Conservation (phyloP, 2,113 vertebrate genomes). For the Actinemys pallida region DNA sequence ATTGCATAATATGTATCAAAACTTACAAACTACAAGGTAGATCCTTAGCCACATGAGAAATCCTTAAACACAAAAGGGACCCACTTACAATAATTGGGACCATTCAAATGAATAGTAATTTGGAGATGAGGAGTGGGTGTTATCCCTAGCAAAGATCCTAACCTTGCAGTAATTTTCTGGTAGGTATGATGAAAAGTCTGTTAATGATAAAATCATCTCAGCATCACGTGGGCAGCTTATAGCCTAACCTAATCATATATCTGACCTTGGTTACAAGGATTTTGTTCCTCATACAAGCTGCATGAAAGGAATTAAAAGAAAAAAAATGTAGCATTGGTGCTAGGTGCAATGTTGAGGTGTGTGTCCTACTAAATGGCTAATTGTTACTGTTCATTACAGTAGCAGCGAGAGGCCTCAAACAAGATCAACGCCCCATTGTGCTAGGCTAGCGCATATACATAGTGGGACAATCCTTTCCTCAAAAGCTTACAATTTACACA, state of each 20-base stretch:
- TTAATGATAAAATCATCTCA: background rate
- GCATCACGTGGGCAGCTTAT: background rate
- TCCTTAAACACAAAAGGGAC: background rate
- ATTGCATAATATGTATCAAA: accelerated
- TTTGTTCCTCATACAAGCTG: background rate
- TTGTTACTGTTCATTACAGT: background rate
- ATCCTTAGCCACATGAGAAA: background rate
- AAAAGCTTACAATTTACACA: no score
- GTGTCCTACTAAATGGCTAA: background rate
- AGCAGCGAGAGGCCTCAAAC: no score
- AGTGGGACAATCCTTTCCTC: no score
- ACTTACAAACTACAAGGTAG: background rate
- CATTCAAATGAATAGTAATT: background rate
- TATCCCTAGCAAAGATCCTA: background rate
- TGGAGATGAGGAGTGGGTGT: background rate
- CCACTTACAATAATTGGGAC: background rate
- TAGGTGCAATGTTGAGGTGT: accelerated
- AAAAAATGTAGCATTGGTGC: background rate
- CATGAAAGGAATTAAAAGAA: background rate
- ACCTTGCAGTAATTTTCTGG: background rate
- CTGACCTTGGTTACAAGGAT: background rate
- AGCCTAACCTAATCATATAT: background rate
- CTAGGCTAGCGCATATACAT: no score
- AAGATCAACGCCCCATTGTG: no score
- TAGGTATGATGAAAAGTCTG: background rate